Base-by-base conservation (phyloP, 2,888 invertebrate species). In the Operophtera brumata region DNA sequence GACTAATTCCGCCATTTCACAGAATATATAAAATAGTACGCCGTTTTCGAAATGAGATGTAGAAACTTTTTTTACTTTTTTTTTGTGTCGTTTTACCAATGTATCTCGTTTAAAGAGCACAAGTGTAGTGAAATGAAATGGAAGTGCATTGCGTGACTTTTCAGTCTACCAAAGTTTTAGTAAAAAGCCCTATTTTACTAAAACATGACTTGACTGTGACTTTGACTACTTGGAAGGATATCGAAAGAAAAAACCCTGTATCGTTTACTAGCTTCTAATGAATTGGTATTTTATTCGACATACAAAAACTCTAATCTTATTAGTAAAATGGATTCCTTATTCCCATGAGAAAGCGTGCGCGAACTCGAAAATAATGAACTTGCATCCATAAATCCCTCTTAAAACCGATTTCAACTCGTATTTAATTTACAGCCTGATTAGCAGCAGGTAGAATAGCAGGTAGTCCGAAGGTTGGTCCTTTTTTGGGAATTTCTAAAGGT, bases 401-500 rank as follows among this genome's bases (percentile, higher is more conserved):
- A 34, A 36, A 34, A 48, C 45, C 30, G 48, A 47, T 50, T 41
- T 54, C 73, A 80, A 78, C 73, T 66, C 69, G 72, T 75, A 71
- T 79, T 84, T 84, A 84, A 87, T 85, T 85, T 88, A 86, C 83
- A 78, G 78, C 68, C 77, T 81, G 83, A 85, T 87, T 82, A 78
- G 75, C 67, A 62, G 75, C 85, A 86, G 85, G 87, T 86, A 86
- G 71, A 66, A 67, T 62, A 62, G 74, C 84, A 85, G 86, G 86
- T 85, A 86, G 79, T 32, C 69, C 64, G 41, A 34, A 57, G 63
- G 37, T 47, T 47, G 35, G 48, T 45, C 52, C 84, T 85, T 80
- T 80, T 75, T 75, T 78, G 84, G 81, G 82, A 78, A 83, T 70
- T 83, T 80, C 71, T 56, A 66, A 67, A 73, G 70, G 68, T 82